phyloP scores from a whole-genome alignment of 1,140 invertebrate species.

The Drosophila obscura region DNA sequence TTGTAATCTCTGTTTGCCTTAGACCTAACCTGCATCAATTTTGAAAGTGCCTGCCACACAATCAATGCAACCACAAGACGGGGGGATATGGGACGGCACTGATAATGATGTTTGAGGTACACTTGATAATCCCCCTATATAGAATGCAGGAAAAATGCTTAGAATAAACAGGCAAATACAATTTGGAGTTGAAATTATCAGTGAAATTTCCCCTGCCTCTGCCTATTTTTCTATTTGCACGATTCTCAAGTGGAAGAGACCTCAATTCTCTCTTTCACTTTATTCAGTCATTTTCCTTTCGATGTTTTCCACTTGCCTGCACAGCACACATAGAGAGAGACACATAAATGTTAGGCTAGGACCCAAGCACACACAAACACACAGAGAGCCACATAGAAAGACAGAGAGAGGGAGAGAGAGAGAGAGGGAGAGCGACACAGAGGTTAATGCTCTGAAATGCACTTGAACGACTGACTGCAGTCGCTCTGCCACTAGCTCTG shows the following conservation, averaged over 20 bases:
- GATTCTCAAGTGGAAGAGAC: conserved; percentile 19
- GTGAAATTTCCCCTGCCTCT: neutral
- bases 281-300: conserved; percentile 20
- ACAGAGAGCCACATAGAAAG: conserved; percentile 3
- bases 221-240: neutral
- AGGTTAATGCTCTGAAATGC: conserved; percentile 81
- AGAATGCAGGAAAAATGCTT: conserved; percentile 14
- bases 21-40: conserved; percentile 74
- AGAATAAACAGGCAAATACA: conserved; percentile 38
- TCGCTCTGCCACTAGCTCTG: conserved; percentile 25
- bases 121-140: conserved; percentile 55
- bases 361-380: conserved; percentile 2
- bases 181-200: conserved; percentile 16
- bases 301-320: conserved; percentile 60
- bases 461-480: conserved; percentile 81
- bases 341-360: too few relatives aligned
- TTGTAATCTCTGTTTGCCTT: too few relatives aligned
- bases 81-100: conserved; percentile 8
- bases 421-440: conserved; percentile 28
- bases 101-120: conserved; percentile 22
- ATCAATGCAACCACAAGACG: conserved; percentile 31
- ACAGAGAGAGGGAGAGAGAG: conserved; percentile 46
- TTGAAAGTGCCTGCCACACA: conserved; percentile 25
- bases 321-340: conserved; percentile 8
- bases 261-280: conserved; percentile 26